Percentiles rank a stretch among this genome's conserved stretches.
These are phyloP conservation scores for Petrocephalus schoutedeni DNA, from an alignment of 2,797 vertebrate species.

Conservation along the genomic window DNA sequence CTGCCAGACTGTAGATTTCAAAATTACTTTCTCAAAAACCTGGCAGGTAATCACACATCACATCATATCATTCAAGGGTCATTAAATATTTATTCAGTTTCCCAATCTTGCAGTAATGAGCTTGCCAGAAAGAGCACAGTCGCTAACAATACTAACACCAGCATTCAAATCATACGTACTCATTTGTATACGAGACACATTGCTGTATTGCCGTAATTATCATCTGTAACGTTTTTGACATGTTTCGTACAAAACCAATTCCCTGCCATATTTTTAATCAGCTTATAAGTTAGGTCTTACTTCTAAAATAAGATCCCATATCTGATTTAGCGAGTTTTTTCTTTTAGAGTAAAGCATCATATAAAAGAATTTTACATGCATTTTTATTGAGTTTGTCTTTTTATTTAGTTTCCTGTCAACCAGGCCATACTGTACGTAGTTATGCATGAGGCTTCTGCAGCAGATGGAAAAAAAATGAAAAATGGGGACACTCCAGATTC, in stretches of 20 bases:
- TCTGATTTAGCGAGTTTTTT: neutral
- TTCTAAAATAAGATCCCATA: neutral
- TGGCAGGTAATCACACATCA: conserved; percentile 9
- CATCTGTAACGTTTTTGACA: neutral
- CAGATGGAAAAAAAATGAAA: neutral
- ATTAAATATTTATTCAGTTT: conserved; percentile 9
- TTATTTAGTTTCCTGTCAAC: neutral
- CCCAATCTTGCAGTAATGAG: neutral
- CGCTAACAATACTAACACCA: neutral
- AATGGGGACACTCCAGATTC: neutral
- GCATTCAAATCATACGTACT: neutral
- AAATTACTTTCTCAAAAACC: neutral
- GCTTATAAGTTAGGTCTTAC: neutral
- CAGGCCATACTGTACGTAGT: neutral
- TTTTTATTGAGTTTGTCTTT: neutral
- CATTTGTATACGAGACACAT: neutral
- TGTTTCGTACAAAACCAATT: neutral
- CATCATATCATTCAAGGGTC: neutral
- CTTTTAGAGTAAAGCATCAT: neutral
- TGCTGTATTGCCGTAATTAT: neutral
- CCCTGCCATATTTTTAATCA: neutral
- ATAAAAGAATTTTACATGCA: neutral
- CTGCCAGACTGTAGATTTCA: neutral
- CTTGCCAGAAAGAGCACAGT: neutral
- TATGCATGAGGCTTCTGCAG: neutral